Percentiles rank a stretch among this genome's conserved stretches.
Evolutionary conservation across 2,797 vertebrate species (phyloP).

Genomic region (Crypturellus tataupa): DNA sequence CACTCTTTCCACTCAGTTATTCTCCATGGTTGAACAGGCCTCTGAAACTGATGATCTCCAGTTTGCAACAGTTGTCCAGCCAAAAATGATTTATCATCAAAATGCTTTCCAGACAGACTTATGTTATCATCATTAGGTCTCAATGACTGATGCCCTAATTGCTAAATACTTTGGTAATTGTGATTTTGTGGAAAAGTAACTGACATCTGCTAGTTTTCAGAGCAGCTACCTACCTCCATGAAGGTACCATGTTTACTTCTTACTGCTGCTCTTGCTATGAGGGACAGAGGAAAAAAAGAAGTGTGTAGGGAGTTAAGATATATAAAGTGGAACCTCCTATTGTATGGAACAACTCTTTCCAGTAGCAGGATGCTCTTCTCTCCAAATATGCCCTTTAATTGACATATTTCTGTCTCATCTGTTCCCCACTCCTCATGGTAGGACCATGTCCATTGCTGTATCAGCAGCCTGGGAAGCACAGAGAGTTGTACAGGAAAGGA

Average conservation of each 20-base stretch:
- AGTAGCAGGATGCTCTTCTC: background rate
- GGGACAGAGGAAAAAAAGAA: background rate
- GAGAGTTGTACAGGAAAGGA: background rate
- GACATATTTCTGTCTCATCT: background rate
- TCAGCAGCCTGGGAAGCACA: background rate
- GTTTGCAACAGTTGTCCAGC: background rate
- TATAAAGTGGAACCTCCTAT: background rate
- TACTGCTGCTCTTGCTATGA: background rate
- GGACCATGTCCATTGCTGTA: background rate
- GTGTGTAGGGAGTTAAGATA: background rate
- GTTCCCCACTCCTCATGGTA: accelerated
- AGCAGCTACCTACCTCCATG: background rate
- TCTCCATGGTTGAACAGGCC: background rate
- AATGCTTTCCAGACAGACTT: background rate
- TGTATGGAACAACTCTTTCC: background rate
- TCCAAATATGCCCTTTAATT: background rate
- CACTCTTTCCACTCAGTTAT: background rate
- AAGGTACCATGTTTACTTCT: background rate
- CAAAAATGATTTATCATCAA: background rate
- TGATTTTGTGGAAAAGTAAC: background rate
- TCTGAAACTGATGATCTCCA: background rate
- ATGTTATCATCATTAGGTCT: background rate
- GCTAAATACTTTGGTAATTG: background rate
- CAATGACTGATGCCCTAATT: background rate
- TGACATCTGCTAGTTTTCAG: background rate